Conservation (phyloP, 2,888 invertebrate species). For the Xestia rhomboidea region DNA sequence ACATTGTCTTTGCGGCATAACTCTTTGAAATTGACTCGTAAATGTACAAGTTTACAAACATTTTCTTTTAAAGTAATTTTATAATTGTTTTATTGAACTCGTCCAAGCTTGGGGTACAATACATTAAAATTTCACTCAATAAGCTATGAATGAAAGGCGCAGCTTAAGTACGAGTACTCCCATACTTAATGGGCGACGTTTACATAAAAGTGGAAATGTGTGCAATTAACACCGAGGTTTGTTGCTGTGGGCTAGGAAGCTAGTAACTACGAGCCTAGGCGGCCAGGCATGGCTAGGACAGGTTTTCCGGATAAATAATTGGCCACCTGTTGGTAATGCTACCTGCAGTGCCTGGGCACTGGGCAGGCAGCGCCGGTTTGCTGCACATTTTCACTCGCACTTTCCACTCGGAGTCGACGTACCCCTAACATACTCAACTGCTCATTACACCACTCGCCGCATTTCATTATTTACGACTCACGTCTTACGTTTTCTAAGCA, state of each 20-base stretch:
- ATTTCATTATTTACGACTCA: conserved; percentile 37
- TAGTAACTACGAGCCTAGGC: conserved; percentile 39
- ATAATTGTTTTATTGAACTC: background rate
- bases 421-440: conserved; percentile 61
- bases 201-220: conserved; percentile 64
- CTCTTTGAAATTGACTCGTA: conserved; percentile 5
- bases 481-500: conserved; percentile 25
- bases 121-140: conserved; percentile 31
- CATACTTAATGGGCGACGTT: conserved; percentile 39
- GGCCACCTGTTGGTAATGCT: conserved; percentile 66
- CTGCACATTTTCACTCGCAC: conserved; percentile 73
- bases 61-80: conserved; percentile 2
- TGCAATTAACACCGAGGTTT: conserved; percentile 46
- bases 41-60: conserved; percentile 2
- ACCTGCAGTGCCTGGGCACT: conserved; percentile 37
- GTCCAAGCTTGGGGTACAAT: background rate
- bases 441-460: conserved; percentile 42
- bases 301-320: conserved; percentile 76
- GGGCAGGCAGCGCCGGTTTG: conserved; percentile 53
- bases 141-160: conserved; percentile 42
- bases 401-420: conserved; percentile 64
- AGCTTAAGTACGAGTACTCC: conserved; percentile 12
- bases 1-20: conserved; percentile 1
- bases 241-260: conserved; percentile 45
- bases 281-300: conserved; percentile 43